Percentiles rank a stretch among this genome's conserved stretches.
Evolutionary conservation across 2,113 vertebrate species (phyloP).

Genomic region (Centrocercus urophasianus): DNA sequence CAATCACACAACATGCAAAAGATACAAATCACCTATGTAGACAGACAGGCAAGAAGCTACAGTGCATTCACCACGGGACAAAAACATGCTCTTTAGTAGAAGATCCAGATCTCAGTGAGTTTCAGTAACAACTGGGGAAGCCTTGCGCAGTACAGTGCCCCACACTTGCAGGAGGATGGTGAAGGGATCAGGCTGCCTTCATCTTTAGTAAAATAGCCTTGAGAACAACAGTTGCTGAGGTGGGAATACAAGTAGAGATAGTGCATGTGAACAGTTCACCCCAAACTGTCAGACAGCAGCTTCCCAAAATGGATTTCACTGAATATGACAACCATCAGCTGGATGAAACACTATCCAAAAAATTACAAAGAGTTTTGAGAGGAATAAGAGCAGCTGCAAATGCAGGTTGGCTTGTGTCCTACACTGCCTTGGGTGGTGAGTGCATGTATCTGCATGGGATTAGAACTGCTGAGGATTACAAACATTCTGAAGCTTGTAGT

Average conservation of each 20-base stretch:
- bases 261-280: rapidly evolving
- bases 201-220: not conserved
- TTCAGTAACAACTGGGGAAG: not conserved
- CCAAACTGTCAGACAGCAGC: not conserved
- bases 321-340: not conserved
- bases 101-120: not conserved
- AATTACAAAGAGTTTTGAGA: not conserved
- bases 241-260: not conserved
- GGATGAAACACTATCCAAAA: not conserved
- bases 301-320: not conserved
- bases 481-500: not conserved
- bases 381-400: not conserved
- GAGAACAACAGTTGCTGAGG: not conserved
- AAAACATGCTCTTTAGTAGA: not conserved
- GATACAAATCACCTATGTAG: not conserved
- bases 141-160: not conserved
- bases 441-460: rapidly evolving
- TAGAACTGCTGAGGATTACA: not conserved
- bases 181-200: not conserved
- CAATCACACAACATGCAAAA: not conserved
- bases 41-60: not conserved
- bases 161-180: not conserved
- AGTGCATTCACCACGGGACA: not conserved
- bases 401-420: not conserved
- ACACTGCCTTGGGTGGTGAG: not conserved